A percentile compares a stretch with the other conserved stretches of the same genome.
These are phyloP conservation scores for Cylindroiulus punctatus DNA, from an alignment of 2,888 invertebrate genomes.

Conservation along the genomic window DNA sequence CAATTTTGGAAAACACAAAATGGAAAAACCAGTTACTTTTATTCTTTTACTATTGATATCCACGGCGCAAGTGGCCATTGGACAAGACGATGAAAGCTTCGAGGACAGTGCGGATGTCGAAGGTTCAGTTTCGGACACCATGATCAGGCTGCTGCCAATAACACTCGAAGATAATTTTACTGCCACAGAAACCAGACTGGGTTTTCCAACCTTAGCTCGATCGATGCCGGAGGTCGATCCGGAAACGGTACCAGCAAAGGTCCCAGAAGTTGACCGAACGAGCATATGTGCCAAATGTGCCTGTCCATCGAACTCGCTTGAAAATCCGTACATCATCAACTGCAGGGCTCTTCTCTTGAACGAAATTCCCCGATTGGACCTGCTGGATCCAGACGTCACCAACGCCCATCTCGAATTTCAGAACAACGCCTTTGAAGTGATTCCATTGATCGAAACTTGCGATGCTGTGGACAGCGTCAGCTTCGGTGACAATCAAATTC, in stretches of 20 bases:
- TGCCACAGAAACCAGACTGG: neutral
- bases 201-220: neutral
- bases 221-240: neutral
- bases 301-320: neutral
- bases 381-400: neutral
- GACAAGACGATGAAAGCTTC: neutral
- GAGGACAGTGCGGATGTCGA: neutral
- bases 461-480: neutral
- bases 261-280: neutral
- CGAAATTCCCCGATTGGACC: slow-evolving; percentile 3
- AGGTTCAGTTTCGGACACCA: neutral
- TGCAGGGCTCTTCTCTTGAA: neutral
- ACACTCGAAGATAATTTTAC: neutral
- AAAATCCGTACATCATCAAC: slow-evolving; percentile 40
- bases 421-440: slow-evolving; percentile 31
- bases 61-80: neutral
- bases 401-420: slow-evolving; percentile 54
- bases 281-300: neutral
- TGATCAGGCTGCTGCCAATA: slow-evolving; percentile 11
- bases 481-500: slow-evolving; percentile 32
- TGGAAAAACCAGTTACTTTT: neutral
- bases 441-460: slow-evolving; percentile 40
- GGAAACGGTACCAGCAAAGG: neutral
- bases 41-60: neutral
- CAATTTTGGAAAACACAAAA: neutral